Percentiles rank a stretch among this genome's conserved stretches.
phyloP scores from a whole-genome alignment of 2,113 vertebrate species.

The Neotragus pygmaeus region DNA sequence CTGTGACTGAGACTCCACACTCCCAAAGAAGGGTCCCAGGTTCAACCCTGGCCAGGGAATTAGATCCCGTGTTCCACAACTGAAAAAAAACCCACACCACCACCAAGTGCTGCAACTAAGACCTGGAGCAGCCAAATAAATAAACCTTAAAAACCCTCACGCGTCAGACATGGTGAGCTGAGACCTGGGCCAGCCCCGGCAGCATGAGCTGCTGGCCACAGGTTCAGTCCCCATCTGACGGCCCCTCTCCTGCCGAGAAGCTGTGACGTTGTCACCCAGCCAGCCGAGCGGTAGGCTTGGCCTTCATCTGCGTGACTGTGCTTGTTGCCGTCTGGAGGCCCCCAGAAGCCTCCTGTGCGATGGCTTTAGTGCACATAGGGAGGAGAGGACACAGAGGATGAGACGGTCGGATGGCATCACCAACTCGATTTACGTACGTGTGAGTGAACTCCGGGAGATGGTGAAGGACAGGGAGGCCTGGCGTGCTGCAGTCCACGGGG shows the following conservation, averaged over 20 bases:
- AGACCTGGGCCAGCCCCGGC: background rate
- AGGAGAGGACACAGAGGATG: background rate
- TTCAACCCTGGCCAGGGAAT: background rate
- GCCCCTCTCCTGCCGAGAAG: background rate
- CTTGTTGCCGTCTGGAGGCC: background rate
- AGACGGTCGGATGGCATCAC: background rate
- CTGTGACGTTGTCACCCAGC: background rate
- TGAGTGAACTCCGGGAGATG: background rate
- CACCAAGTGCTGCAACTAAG: background rate
- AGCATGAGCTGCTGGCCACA: background rate
- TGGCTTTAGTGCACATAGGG: background rate
- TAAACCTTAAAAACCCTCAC: rapidly evolving
- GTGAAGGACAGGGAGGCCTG: background rate
- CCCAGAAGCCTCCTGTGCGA: background rate
- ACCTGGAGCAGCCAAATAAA: background rate
- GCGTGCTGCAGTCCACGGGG: background rate
- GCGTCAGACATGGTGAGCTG: rapidly evolving
- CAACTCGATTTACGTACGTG: background rate
- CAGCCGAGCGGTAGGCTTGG: background rate
- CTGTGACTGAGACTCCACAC: background rate
- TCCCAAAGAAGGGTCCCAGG: background rate
- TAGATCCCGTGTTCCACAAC: background rate
- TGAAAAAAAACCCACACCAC: background rate
- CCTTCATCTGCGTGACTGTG: background rate
- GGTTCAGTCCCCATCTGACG: background rate